Evolutionary conservation across 2,113 vertebrate species (phyloP).

Genomic region (Otus sunia): DNA sequence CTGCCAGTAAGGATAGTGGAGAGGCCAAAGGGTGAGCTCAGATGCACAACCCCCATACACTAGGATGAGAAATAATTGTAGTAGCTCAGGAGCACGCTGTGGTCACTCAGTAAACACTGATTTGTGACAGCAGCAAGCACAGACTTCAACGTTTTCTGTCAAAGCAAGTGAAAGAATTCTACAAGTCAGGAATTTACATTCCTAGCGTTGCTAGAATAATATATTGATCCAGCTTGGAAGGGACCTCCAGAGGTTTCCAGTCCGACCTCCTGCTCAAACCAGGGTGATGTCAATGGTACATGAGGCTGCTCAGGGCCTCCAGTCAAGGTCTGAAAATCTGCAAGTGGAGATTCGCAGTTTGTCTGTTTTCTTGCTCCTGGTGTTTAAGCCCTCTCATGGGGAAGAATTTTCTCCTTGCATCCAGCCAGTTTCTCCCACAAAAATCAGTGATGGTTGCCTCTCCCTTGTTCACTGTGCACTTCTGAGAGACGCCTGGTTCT

Average conservation of each 20-base stretch:
- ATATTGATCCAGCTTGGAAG: not conserved
- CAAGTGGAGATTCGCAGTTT: rapidly evolving
- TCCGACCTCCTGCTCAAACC: not conserved
- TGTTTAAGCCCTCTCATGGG: not conserved
- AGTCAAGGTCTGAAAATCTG: not conserved
- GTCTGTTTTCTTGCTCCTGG: not conserved
- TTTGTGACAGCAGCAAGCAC: not conserved
- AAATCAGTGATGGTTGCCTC: not conserved
- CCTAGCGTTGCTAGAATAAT: not conserved
- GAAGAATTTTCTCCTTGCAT: not conserved
- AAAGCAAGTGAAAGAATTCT: not conserved
- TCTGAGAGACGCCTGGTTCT: not conserved
- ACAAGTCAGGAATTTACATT: not conserved
- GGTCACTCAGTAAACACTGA: not conserved
- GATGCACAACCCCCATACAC: rapidly evolving
- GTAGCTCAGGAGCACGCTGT: not conserved
- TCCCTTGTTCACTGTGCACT: not conserved
- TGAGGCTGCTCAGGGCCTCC: not conserved
- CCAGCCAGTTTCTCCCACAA: not conserved
- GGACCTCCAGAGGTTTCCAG: not conserved
- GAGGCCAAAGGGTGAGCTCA: not conserved
- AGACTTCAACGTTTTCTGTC: not conserved
- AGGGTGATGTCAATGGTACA: rapidly evolving
- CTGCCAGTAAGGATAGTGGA: not conserved
- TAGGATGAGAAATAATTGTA: not conserved